phyloP scores from a whole-genome alignment of 30 jellyfish, hydroid and myxozoan species.

The Aurelia sp. region DNA sequence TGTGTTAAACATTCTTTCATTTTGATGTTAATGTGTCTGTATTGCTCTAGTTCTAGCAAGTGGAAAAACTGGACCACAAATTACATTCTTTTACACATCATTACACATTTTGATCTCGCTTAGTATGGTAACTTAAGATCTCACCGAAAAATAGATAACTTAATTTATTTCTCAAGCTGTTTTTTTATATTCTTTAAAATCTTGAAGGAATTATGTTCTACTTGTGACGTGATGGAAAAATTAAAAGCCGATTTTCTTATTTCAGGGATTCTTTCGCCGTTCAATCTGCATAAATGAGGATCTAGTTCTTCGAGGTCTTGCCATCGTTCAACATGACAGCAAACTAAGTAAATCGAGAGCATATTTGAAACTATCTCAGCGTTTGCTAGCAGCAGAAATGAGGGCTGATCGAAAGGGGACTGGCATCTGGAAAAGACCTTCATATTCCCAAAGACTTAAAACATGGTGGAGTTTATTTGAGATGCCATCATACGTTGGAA shows the following conservation, averaged over 20 bases:
- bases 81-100: too few relatives aligned
- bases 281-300: slow-evolving; percentile 42
- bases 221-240: background rate
- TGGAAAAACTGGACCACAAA: too few relatives aligned
- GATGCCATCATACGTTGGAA: background rate
- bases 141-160: too few relatives aligned
- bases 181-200: too few relatives aligned
- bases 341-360: slow-evolving; percentile 1
- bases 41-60: too few relatives aligned
- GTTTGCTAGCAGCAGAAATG: slow-evolving; percentile 40
- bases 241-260: background rate
- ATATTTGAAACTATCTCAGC: slow-evolving; percentile 6
- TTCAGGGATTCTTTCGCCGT: slow-evolving; percentile 34
- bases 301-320: slow-evolving; percentile 52
- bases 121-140: too few relatives aligned
- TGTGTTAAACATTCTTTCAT: too few relatives aligned
- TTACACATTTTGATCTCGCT: too few relatives aligned
- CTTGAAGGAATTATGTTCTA: background rate
- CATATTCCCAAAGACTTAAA: slow-evolving; percentile 12
- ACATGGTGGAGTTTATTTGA: slow-evolving; percentile 6
- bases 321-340: slow-evolving; percentile 27
- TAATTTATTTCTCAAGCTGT: too few relatives aligned
- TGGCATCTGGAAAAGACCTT: slow-evolving; percentile 56
- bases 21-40: too few relatives aligned
- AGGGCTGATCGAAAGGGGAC: slow-evolving; percentile 49